Percentiles rank a stretch among this genome's conserved stretches.
These are phyloP conservation scores for Axis porcinus DNA, from an alignment of 2,113 vertebrate species.

Conservation along the genomic window DNA sequence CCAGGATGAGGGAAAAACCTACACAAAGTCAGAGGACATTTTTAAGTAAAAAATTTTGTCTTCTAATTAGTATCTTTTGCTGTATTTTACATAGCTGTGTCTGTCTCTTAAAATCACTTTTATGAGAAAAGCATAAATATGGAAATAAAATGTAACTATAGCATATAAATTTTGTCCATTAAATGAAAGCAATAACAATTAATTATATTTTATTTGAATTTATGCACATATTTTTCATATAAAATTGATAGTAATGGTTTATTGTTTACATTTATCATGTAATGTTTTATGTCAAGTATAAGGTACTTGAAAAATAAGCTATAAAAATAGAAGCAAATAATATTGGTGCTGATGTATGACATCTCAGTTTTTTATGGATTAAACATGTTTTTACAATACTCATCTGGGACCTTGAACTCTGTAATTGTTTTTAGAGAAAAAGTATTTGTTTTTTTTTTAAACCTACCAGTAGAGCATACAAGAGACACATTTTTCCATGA, in stretches of 20 bases:
- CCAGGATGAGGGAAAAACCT: not conserved
- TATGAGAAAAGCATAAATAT: not conserved
- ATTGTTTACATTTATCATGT: not conserved
- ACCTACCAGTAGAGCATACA: not conserved
- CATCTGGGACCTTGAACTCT: not conserved
- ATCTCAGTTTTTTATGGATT: not conserved
- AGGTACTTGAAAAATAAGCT: not conserved
- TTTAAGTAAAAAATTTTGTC: not conserved
- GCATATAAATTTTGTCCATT: not conserved
- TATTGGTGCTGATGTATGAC: not conserved
- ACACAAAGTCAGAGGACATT: not conserved
- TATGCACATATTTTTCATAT: not conserved
- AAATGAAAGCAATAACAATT: not conserved
- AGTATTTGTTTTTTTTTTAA: not conserved
- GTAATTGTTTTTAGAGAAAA: not conserved
- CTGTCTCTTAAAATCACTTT: not conserved
- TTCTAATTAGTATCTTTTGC: not conserved
- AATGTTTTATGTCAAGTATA: not conserved
- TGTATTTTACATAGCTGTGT: not conserved
- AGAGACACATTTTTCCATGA: not conserved
- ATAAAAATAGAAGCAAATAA: not conserved
- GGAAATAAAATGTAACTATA: not conserved
- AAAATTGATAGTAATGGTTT: not conserved
- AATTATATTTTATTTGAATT: not conserved
- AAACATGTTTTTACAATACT: not conserved